Evolutionary conservation across 2,888 invertebrate species (phyloP).

Genomic region (Atethmia centrago): DNA sequence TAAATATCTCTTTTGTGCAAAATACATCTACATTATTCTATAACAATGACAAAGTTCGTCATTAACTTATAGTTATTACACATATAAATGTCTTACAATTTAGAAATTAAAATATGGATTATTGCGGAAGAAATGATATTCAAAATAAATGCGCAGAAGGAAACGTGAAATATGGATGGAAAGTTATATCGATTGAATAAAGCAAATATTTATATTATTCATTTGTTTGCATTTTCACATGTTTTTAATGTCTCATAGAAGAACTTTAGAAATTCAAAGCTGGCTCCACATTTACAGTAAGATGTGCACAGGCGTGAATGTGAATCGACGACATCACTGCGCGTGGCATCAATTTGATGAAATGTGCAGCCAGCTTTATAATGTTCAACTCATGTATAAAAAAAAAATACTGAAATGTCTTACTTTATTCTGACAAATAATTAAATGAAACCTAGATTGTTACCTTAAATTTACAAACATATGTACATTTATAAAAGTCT

Average conservation of each 20-base stretch:
- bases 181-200: background rate
- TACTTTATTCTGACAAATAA: constrained; percentile 23
- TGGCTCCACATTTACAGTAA: background rate
- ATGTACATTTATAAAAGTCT: constrained; percentile 60
- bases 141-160: background rate
- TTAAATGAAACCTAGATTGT: constrained; percentile 43
- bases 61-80: constrained; percentile 16
- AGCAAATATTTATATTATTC: background rate
- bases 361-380: constrained; percentile 14
- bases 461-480: constrained; percentile 56
- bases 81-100: constrained; percentile 14
- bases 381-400: constrained; percentile 5
- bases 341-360: background rate
- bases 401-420: constrained; percentile 13
- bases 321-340: background rate
- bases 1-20: constrained; percentile 56
- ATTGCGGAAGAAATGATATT: constrained; percentile 4
- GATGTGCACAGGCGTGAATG: background rate
- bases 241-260: background rate
- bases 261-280: background rate
- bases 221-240: constrained; percentile 11
- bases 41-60: constrained; percentile 25
- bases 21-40: constrained; percentile 42
- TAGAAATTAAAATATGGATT: constrained; percentile 7
- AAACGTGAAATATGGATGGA: constrained; percentile 8